phyloP scores from a whole-genome alignment of 2,888 invertebrate species.

The Agriopis leucophaearia region DNA sequence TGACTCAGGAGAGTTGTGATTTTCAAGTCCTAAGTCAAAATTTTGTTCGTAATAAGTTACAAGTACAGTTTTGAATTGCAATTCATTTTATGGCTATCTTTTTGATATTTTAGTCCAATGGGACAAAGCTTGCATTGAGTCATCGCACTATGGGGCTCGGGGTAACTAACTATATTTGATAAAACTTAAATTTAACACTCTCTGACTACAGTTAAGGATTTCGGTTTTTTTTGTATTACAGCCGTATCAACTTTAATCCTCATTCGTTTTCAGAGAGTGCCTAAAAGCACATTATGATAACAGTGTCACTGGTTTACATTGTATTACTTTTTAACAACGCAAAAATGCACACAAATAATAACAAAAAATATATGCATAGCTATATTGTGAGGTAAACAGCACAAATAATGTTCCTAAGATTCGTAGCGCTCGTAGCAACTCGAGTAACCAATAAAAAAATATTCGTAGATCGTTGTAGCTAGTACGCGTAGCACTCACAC shows the following conservation, averaged over 20 bases:
- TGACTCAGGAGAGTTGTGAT: conserved; percentile 80
- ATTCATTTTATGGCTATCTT: conserved; percentile 43
- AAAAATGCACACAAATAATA: neutral
- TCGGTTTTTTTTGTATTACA: neutral
- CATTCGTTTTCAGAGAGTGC: conserved; percentile 36
- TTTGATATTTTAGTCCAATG: conserved; percentile 62
- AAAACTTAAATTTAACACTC: conserved; percentile 49
- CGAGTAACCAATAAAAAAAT: neutral
- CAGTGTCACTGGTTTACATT: conserved; percentile 19
- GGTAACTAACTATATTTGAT: conserved; percentile 53
- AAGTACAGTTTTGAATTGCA: conserved; percentile 51
- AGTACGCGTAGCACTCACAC: conserved; percentile 28
- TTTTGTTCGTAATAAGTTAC: conserved; percentile 43
- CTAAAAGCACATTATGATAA: conserved; percentile 13
- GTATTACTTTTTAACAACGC: conserved; percentile 9
- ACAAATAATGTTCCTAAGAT: neutral
- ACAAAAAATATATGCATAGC: neutral
- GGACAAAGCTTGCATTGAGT: conserved; percentile 86
- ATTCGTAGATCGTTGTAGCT: conserved; percentile 5
- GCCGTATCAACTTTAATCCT: neutral
- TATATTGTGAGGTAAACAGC: neutral
- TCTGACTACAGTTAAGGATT: conserved; percentile 49
- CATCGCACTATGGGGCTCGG: conserved; percentile 84
- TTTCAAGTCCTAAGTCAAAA: conserved; percentile 60
- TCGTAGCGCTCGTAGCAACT: conserved; percentile 2